These are phyloP conservation scores for Chascanopsetta lugubris DNA, from an alignment of 2,113 vertebrate species.

Conservation along the genomic window DNA sequence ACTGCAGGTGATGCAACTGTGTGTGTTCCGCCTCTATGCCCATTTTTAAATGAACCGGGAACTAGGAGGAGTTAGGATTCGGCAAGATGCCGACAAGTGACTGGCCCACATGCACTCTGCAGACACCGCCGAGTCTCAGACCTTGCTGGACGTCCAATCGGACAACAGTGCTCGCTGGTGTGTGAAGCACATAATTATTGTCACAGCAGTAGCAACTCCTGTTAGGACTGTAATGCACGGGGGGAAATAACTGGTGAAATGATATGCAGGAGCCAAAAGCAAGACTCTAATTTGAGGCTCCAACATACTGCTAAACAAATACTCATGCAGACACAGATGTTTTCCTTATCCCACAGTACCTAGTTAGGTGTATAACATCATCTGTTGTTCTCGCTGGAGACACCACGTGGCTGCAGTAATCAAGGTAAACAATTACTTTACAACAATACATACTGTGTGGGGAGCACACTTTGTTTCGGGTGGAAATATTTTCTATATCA, in stretches of 20 bases:
- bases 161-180: background rate
- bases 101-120: background rate
- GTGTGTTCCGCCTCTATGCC: too few species aligned
- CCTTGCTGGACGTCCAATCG: background rate
- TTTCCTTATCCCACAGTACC: background rate
- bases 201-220: conserved; percentile 10
- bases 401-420: background rate
- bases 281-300: background rate
- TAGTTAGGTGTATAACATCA: background rate
- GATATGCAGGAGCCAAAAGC: background rate
- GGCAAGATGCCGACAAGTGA: too few species aligned
- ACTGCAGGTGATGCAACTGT: too few species aligned
- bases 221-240: background rate
- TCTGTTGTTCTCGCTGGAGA: conserved; percentile 7
- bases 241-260: conserved; percentile 8
- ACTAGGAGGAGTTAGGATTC: too few species aligned
- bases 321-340: conserved; percentile 7
- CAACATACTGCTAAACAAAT: conserved; percentile 11
- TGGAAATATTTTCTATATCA: background rate
- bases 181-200: conserved; percentile 15
- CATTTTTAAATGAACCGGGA: too few species aligned
- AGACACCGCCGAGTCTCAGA: background rate
- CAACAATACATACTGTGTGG: background rate
- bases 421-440: background rate
- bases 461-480: background rate